phyloP scores from a whole-genome alignment of 1,140 invertebrate genomes.

The Macrotrachela quadricornifera region DNA sequence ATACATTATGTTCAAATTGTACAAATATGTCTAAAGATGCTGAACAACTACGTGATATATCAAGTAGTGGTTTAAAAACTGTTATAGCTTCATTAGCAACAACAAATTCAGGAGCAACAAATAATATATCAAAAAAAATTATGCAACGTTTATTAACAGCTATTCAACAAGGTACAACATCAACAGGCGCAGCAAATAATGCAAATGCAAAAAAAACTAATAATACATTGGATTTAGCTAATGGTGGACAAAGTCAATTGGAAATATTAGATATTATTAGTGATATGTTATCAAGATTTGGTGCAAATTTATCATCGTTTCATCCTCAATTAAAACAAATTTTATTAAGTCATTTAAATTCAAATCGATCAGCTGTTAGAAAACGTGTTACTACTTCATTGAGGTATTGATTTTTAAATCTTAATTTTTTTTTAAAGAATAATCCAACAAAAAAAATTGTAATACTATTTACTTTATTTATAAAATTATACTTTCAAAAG shows the following conservation, averaged over 20 bases:
- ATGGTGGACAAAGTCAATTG: constrained; percentile 69
- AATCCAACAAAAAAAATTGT: too few relatives aligned
- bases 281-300: constrained; percentile 75
- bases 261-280: constrained; percentile 87
- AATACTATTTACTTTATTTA: too few relatives aligned
- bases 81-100: constrained; percentile 83
- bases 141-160: constrained; percentile 68
- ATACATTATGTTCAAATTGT: constrained; percentile 53
- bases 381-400: constrained; percentile 38
- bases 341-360: constrained; percentile 70
- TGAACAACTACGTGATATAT: constrained; percentile 87
- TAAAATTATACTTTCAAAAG: constrained; percentile 20
- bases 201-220: too few relatives aligned
- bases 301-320: constrained; percentile 46
- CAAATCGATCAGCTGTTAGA: constrained; percentile 58
- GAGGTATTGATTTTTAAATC: too few relatives aligned
- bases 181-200: background rate
- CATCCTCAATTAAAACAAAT: constrained; percentile 63
- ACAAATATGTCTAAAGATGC: constrained; percentile 84
- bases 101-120: constrained; percentile 59
- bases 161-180: constrained; percentile 55
- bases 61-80: constrained; percentile 84
- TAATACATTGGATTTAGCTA: constrained; percentile 5
- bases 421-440: too few relatives aligned
- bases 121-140: constrained; percentile 79